Conservation (phyloP, 2,888 invertebrate species). For the Callosobruchus maculatus region DNA sequence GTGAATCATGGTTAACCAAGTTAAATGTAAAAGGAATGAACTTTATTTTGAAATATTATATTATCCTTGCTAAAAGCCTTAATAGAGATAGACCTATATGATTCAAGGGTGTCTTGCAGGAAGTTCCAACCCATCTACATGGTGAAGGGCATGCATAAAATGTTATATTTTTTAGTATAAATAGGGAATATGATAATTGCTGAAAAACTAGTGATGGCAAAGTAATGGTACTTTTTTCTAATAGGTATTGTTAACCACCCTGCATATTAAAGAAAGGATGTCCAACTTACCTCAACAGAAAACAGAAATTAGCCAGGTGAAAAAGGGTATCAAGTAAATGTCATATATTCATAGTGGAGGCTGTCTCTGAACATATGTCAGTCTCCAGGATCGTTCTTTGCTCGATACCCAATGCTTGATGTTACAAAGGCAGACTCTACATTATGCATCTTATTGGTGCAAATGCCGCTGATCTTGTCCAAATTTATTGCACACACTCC, state of each 20-base stretch:
- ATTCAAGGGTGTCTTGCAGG: too few relatives aligned
- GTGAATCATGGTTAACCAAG: too few relatives aligned
- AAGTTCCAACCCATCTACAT: too few relatives aligned
- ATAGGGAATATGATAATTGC: too few relatives aligned
- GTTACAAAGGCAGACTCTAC: slow-evolving; percentile 40
- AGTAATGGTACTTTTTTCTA: too few relatives aligned
- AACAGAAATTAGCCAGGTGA: slow-evolving; percentile 23
- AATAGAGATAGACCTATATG: too few relatives aligned
- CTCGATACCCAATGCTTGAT: slow-evolving; percentile 44
- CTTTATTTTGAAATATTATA: too few relatives aligned
- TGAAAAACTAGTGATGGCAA: too few relatives aligned
- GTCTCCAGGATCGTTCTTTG: slow-evolving; percentile 57
- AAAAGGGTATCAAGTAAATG: slow-evolving; percentile 39
- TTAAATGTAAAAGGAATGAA: too few relatives aligned
- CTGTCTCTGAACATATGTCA: slow-evolving; percentile 49
- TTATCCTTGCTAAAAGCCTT: too few relatives aligned
- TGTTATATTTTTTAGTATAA: too few relatives aligned
- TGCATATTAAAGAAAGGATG: neutral
- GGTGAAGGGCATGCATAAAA: too few relatives aligned
- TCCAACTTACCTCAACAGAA: neutral
- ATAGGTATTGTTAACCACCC: neutral
- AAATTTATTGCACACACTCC: slow-evolving; percentile 32
- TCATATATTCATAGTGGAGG: slow-evolving; percentile 40
- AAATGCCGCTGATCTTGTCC: slow-evolving; percentile 41
- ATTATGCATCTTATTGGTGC: slow-evolving; percentile 46